Conservation (phyloP, 2,888 invertebrate genomes). For the Synergus umbraculus region DNA sequence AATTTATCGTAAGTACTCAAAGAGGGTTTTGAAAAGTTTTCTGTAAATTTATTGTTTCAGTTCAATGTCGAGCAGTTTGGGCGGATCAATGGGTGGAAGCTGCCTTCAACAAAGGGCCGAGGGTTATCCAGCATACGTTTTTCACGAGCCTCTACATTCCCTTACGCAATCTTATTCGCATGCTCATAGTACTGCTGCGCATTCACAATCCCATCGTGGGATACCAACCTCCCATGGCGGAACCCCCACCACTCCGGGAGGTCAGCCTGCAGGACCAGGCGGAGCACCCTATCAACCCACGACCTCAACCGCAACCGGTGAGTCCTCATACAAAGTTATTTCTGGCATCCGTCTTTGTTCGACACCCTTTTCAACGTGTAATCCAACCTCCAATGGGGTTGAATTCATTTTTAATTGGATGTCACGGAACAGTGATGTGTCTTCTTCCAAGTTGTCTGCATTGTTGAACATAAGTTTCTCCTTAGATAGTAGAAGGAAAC, state of each 20-base stretch:
- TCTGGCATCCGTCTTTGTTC: conserved; percentile 25
- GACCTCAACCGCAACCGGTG: conserved; percentile 83
- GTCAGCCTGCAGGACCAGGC: conserved; percentile 78
- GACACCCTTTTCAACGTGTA: conserved; percentile 25
- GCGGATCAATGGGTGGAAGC: conserved; percentile 87
- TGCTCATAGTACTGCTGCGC: conserved; percentile 86
- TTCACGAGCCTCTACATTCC: conserved; percentile 90
- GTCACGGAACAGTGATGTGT: neutral
- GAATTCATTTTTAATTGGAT: conserved; percentile 38
- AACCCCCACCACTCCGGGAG: conserved; percentile 83
- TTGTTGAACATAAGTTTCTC: neutral
- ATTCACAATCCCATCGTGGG: conserved; percentile 83
- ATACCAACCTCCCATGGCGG: conserved; percentile 76
- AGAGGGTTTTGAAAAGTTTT: neutral
- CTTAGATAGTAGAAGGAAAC: no score
- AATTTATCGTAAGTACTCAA: neutral
- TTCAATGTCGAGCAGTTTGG: conserved; percentile 90
- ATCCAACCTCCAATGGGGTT: conserved; percentile 28
- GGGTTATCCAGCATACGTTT: conserved; percentile 92
- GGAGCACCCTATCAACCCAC: conserved; percentile 78
- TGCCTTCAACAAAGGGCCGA: conserved; percentile 90
- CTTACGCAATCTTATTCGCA: conserved; percentile 86
- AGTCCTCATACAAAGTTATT: conserved; percentile 70
- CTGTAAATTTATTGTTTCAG: conserved; percentile 78
- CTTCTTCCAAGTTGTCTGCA: neutral